Evolutionary conservation across 2,888 invertebrate genomes (phyloP).

Genomic region (Scrobipalpa costella): DNA sequence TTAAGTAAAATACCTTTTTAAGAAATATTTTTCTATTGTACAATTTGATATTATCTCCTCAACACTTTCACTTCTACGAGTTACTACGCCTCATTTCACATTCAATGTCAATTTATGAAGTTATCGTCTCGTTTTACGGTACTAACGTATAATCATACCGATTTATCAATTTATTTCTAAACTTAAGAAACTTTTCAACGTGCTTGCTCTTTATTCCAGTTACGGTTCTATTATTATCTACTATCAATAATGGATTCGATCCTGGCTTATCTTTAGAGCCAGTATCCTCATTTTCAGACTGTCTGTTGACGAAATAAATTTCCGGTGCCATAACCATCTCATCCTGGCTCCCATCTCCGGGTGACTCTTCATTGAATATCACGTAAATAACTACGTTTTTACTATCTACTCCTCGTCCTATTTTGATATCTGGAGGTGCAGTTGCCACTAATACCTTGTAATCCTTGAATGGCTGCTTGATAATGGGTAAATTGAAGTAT

Average conservation of each 20-base stretch:
- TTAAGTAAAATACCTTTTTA: no score
- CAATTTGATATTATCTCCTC: no score
- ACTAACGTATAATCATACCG: conserved; percentile 33
- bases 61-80: no score
- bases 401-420: conserved; percentile 42
- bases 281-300: conserved; percentile 35
- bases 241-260: conserved; percentile 55
- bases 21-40: no score
- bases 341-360: conserved; percentile 29
- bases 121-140: not conserved
- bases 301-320: conserved; percentile 60
- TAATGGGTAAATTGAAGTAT: conserved; percentile 56
- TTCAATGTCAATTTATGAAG: not conserved
- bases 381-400: conserved; percentile 58
- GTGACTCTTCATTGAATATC: conserved; percentile 55
- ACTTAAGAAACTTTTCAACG: conserved; percentile 58
- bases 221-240: conserved; percentile 66
- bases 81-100: not conserved
- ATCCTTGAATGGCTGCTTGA: conserved; percentile 51
- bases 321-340: conserved; percentile 39
- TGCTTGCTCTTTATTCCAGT: conserved; percentile 65
- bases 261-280: conserved; percentile 29
- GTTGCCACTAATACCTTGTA: conserved; percentile 67
- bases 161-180: conserved; percentile 57
- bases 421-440: conserved; percentile 57